Base-by-base conservation (phyloP, 2,797 vertebrate genomes). In the Malacoctenus gilli region DNA sequence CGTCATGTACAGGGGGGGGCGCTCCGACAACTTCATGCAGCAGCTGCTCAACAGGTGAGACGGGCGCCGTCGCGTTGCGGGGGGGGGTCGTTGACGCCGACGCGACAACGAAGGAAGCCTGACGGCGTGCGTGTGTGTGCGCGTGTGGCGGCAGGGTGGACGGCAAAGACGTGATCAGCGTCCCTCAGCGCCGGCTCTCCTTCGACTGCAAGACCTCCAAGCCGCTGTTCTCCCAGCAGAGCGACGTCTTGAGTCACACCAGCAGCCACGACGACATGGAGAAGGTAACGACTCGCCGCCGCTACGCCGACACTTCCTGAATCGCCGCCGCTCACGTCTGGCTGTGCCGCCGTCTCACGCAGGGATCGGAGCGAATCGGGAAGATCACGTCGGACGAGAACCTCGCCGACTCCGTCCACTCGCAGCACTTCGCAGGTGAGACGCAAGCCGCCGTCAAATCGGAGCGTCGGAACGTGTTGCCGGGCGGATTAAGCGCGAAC, bases 11-110 rank as follows among this genome's bases (percentile, higher is more conserved):
- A 86, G 95, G 47, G 93, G 94, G 58, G 90, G 88, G n/a, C 94
- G 94, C 10, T 95, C 95, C 0, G 95, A 98, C 77, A 95, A 92
- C 87, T 98, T 98, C 86, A 98, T 98, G 96, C 96, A 98, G 36
- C 96, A 98, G 89, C 91, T 98, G 68, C 90, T 98, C 0, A 96
- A 97, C 90, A 93, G 96, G 96, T 97, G 69, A 94, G 13, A 35
- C 4, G 22, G 22, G 4, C 8, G 22, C n/a, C 8, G 22, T n/a
- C n/a, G 22, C 8, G 4, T 8, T 23, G 8, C 22, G 22, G 22
- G 22, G 4, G 4, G 22, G 22, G 8, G 4, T 23, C 8, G n/a
- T n/a, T n/a, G n/a, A n/a, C n/a, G n/a, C n/a, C n/a, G n/a, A n/a
- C n/a, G n/a, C n/a, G n/a, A n/a, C n/a, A n/a, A n/a, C n/a, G n/a